Evolutionary conservation across 2,113 vertebrate species (phyloP).

Genomic region (Xiphias gladius): DNA sequence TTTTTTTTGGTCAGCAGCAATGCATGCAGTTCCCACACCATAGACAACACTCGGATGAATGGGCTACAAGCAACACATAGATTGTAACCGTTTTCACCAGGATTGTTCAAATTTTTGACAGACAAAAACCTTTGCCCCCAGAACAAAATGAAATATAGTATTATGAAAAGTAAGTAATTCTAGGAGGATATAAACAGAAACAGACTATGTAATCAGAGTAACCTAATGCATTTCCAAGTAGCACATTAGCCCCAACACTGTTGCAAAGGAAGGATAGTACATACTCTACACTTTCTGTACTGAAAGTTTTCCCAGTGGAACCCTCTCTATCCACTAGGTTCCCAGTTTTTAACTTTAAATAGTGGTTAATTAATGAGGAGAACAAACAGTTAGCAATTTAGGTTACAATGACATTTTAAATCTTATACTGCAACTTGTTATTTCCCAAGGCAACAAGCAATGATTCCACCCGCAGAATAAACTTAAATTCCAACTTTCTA

Average conservation of each 20-base stretch:
- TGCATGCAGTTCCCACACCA: background rate
- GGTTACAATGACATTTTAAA: background rate
- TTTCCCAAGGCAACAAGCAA: background rate
- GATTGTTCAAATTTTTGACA: background rate
- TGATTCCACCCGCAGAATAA: background rate
- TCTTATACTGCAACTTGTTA: background rate
- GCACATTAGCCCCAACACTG: background rate
- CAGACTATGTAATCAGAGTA: background rate
- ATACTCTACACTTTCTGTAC: background rate
- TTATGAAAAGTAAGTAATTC: background rate
- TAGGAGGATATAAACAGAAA: background rate
- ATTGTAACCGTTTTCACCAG: background rate
- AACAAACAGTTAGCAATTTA: constrained; percentile 1
- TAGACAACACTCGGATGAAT: background rate
- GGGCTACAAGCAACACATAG: background rate
- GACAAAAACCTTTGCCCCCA: background rate
- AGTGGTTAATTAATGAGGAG: constrained; percentile 9
- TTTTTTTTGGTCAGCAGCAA: background rate
- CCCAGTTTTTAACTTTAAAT: background rate
- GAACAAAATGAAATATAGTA: background rate
- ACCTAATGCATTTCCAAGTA: background rate
- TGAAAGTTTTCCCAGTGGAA: background rate
- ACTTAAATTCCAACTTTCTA: background rate
- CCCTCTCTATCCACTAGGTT: background rate
- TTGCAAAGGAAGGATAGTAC: background rate